phyloP scores from a whole-genome alignment of 2,888 invertebrate species.

The Ligdia adustata region DNA sequence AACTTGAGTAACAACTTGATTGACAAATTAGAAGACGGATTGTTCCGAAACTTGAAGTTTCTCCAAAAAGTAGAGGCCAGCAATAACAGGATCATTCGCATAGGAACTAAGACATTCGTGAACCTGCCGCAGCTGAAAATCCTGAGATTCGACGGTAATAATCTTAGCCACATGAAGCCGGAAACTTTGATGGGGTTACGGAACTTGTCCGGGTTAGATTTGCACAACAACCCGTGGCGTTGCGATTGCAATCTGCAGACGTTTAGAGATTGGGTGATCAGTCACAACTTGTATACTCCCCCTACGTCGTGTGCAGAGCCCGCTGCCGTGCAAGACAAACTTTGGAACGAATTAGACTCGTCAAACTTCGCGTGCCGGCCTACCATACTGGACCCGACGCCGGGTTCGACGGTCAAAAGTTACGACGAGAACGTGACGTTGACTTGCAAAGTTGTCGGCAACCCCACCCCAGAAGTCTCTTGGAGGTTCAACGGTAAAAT shows the following conservation, averaged over 20 bases:
- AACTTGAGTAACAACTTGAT: slow-evolving; percentile 91
- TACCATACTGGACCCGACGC: slow-evolving; percentile 87
- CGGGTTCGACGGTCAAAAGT: slow-evolving; percentile 85
- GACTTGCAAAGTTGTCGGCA: slow-evolving; percentile 89
- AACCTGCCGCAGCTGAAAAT: slow-evolving; percentile 87
- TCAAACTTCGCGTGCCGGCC: slow-evolving; percentile 94
- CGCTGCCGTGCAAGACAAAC: slow-evolving; percentile 84
- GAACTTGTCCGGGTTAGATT: slow-evolving; percentile 88
- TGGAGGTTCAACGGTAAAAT: slow-evolving; percentile 88
- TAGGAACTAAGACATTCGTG: slow-evolving; percentile 88
- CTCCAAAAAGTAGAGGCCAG: slow-evolving; percentile 91
- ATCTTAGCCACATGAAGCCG: slow-evolving; percentile 87
- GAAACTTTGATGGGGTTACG: slow-evolving; percentile 87
- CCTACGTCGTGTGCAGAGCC: slow-evolving; percentile 91
- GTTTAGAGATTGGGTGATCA: slow-evolving; percentile 90
- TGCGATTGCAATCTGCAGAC: slow-evolving; percentile 93
- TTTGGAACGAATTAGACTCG: slow-evolving; percentile 89
- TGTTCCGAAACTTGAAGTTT: slow-evolving; percentile 89
- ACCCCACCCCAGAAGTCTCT: slow-evolving; percentile 89
- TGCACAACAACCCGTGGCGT: slow-evolving; percentile 94
- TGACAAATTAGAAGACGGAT: slow-evolving; percentile 87
- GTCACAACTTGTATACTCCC: slow-evolving; percentile 89
- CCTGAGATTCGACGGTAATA: slow-evolving; percentile 90
- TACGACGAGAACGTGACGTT: slow-evolving; percentile 89
- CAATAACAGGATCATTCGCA: slow-evolving; percentile 88